Evolutionary conservation across 2,113 vertebrate genomes (phyloP).

Genomic region (Phaethornis superciliosus): DNA sequence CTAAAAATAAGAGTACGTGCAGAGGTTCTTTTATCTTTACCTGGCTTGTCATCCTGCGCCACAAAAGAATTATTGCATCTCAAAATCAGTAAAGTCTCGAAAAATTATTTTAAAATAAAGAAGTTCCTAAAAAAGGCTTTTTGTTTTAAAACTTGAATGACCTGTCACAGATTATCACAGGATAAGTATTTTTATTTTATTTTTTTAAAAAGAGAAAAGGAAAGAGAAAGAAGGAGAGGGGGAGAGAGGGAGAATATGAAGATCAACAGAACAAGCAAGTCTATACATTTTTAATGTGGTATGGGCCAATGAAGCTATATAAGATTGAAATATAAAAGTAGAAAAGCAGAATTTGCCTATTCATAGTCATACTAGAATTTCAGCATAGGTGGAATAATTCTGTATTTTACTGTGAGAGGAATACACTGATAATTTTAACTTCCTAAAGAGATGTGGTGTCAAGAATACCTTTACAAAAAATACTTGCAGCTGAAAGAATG

Average conservation of each 20-base stretch:
- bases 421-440: not conserved
- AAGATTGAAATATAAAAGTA: not conserved
- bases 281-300: not conserved
- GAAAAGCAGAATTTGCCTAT: not conserved
- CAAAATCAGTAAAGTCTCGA: not conserved
- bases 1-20: not conserved
- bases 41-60: not conserved
- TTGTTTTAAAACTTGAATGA: not conserved
- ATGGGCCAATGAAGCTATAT: not conserved
- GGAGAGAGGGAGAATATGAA: not conserved
- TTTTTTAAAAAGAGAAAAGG: no score
- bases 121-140: not conserved
- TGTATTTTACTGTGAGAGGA: not conserved
- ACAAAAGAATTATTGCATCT: not conserved
- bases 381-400: not conserved
- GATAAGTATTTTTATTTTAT: not conserved
- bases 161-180: not conserved
- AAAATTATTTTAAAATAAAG: not conserved
- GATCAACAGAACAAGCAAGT: not conserved
- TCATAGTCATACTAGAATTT: not conserved
- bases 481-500: not conserved
- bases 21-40: not conserved
- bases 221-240: fast-evolving
- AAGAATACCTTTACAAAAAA: not conserved
- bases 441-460: not conserved